A percentile compares a stretch with the other conserved stretches of the same genome.
phyloP scores from a whole-genome alignment of 2,797 vertebrate species.

The Columba guinea region DNA sequence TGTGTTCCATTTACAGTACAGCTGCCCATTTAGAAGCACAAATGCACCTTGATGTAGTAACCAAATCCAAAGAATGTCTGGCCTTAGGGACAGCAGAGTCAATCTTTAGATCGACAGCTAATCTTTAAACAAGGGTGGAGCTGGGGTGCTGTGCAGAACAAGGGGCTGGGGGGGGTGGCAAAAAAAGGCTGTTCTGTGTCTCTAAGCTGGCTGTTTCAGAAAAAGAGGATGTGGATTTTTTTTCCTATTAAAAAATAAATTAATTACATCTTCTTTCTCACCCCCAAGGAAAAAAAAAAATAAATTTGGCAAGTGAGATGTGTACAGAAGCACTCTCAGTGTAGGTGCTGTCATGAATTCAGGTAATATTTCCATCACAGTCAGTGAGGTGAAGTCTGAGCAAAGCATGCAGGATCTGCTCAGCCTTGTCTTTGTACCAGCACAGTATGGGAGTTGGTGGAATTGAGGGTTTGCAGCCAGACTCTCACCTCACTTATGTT shows the following conservation, averaged over 20 bases:
- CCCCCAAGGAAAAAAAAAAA: background rate
- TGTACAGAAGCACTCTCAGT: background rate
- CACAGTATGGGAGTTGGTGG: background rate
- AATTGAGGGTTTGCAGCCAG: background rate
- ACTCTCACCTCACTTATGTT: background rate
- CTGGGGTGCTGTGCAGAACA: background rate
- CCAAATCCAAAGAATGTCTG: slow-evolving; percentile 44
- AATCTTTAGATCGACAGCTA: slow-evolving; percentile 25
- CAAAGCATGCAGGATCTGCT: background rate
- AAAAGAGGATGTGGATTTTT: background rate
- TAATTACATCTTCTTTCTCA: background rate
- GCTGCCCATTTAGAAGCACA: slow-evolving; percentile 61
- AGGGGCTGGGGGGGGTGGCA: background rate
- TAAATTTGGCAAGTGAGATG: background rate
- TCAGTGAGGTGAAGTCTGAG: background rate
- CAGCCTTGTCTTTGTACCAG: background rate
- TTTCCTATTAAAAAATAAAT: background rate
- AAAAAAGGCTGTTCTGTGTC: background rate
- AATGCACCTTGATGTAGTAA: slow-evolving; percentile 59
- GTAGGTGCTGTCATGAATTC: background rate
- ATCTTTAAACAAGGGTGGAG: slow-evolving; percentile 40
- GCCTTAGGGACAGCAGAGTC: slow-evolving; percentile 23
- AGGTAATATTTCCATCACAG: background rate
- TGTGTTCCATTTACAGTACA: slow-evolving; percentile 66
- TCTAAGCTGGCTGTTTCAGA: background rate